These are phyloP conservation scores for Fopius arisanus DNA, from an alignment of 1,140 invertebrate genomes.

Conservation along the genomic window DNA sequence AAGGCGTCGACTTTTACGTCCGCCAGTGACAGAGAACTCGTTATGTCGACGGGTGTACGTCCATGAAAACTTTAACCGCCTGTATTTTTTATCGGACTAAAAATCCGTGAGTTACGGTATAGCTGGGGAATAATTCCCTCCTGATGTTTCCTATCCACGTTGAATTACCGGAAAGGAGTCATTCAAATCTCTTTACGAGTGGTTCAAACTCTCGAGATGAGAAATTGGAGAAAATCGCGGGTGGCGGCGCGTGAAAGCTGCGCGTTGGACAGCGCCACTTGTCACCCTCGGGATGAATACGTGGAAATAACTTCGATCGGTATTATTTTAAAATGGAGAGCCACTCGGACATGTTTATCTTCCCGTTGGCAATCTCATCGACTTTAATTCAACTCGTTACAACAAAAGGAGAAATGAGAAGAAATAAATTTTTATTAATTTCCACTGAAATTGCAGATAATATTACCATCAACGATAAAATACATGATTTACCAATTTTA, in stretches of 20 bases:
- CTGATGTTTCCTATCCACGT: background rate
- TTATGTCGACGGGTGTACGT: background rate
- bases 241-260: slow-evolving; percentile 16
- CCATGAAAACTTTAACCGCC: background rate
- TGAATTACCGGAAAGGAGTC: slow-evolving; percentile 4
- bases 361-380: background rate
- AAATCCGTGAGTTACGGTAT: background rate
- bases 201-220: background rate
- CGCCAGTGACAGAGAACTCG: slow-evolving; percentile 13
- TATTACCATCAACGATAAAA: too few species aligned
- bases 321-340: background rate
- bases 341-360: background rate
- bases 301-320: too few species aligned
- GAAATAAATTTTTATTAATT: too few species aligned
- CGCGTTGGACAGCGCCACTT: background rate
- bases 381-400: background rate
- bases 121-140: background rate
- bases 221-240: background rate
- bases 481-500: too few species aligned
- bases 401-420: too few species aligned
- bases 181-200: slow-evolving; percentile 6
- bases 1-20: slow-evolving; percentile 23
- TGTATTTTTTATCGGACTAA: background rate
- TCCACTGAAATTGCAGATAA: too few species aligned
- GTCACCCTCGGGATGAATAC: slow-evolving; percentile 11